Conservation (phyloP, 2,113 vertebrate species). For the Condylura cristata region DNA sequence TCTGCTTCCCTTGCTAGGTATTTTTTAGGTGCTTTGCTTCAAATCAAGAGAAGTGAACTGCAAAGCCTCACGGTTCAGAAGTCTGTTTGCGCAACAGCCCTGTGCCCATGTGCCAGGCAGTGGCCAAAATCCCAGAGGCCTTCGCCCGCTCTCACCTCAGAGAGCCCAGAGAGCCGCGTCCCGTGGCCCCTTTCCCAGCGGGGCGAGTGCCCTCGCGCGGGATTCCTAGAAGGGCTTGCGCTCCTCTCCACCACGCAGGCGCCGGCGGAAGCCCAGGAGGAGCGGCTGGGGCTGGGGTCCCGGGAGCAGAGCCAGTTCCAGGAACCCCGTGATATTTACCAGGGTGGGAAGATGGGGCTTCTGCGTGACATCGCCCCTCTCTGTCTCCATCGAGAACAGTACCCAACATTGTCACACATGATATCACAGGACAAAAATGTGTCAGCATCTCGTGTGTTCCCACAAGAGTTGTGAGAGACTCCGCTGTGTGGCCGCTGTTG, state of each 20-base stretch:
- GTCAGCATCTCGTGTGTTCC: background rate
- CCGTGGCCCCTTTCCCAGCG: no score
- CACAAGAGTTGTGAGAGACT: background rate
- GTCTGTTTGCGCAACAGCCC: background rate
- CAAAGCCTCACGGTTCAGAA: background rate
- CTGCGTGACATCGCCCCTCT: background rate
- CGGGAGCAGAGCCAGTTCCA: background rate
- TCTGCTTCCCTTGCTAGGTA: background rate
- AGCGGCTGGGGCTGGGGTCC: accelerated
- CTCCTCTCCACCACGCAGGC: background rate
- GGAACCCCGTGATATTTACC: accelerated
- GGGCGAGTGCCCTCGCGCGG: accelerated
- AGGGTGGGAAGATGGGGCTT: no score
- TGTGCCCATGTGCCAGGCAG: no score
- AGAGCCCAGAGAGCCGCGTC: no score
- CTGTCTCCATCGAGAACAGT: background rate
- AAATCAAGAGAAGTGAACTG: background rate
- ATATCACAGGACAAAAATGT: background rate
- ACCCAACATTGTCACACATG: background rate
- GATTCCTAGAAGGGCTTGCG: background rate
- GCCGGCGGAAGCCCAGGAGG: background rate
- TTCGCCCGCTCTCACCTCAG: no score
- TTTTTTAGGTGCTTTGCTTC: background rate
- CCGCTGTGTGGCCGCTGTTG: background rate
- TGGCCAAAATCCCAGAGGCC: background rate